Conservation (phyloP, 2,888 invertebrate species). For the Agrotis puta region DNA sequence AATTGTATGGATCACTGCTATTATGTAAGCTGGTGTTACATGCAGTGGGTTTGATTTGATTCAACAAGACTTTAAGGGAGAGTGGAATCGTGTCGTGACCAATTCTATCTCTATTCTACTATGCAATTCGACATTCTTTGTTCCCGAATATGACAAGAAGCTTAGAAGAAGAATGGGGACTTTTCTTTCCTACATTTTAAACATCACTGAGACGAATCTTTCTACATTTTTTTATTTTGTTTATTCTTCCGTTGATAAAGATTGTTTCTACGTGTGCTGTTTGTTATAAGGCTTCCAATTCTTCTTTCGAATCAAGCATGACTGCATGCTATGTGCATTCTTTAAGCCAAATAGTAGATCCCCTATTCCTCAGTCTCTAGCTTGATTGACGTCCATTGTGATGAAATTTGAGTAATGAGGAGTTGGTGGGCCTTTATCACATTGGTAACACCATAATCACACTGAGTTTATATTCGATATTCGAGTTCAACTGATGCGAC, state of each 20-base stretch:
- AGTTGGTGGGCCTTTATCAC: background rate
- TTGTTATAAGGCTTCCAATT: background rate
- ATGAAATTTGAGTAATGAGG: background rate
- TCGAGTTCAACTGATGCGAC: too few relatives aligned
- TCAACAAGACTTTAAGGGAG: background rate
- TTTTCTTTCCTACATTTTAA: too few relatives aligned
- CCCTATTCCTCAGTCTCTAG: background rate
- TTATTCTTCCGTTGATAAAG: too few relatives aligned
- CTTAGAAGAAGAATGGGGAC: too few relatives aligned
- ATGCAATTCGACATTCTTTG: too few relatives aligned
- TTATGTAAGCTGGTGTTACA: constrained; percentile 18
- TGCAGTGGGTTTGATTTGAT: constrained; percentile 11
- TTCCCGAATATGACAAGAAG: too few relatives aligned
- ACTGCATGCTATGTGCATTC: background rate
- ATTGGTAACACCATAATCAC: background rate
- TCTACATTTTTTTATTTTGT: too few relatives aligned
- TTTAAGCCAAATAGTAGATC: background rate
- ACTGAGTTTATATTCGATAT: background rate
- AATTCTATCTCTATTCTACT: too few relatives aligned
- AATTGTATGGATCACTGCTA: constrained; percentile 30
- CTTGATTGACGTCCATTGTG: background rate
- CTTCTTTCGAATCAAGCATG: background rate
- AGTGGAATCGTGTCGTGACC: too few relatives aligned
- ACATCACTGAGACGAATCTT: too few relatives aligned
- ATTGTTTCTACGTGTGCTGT: too few relatives aligned